Evolutionary conservation across 2,888 invertebrate genomes (phyloP), one percentile per base, ranked within the genome.

Genomic region (Hydraecia micacea): DNA sequence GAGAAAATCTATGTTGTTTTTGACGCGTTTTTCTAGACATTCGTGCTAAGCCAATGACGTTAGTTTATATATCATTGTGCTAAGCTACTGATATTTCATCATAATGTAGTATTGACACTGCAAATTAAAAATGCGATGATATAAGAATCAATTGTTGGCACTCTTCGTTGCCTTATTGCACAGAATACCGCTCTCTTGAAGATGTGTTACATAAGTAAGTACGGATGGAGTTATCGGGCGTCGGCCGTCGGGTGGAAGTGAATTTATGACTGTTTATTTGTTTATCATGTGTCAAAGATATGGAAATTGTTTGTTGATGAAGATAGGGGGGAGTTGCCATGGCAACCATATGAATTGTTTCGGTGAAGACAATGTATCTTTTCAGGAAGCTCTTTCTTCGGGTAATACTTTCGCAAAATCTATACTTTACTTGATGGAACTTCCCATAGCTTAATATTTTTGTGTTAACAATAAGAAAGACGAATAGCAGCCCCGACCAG

Each of bases 91-190:
- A 36, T 46, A 78, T 83, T 79, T 68, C 62, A 72, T 15, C 68
- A 55, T 28, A 77, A 66, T 25, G 46, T 49, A 68, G 15, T 83
- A 42, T 78, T 82, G 71, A 83, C 71, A 69, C 13, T 82, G 55
- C 60, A 77, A 82, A 84, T 86, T 85, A 70, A 83, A 86, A 84
- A 75, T 55, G 1, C 52, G 63, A 67, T 88, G 85, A 87, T 75
- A 88, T 87, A 87, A 87, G 87, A 87, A 73, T 73, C 81, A 79
- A 88, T 88, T 87, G 81, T 83, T 77, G 49, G 52, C 42, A 36
- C 63, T 86, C 55, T 55, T 71, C 1, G 74, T 66, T 66, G 79
- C 39, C 73, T 79, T 83, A 73, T 83, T 83, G 74, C 70, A 73
- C 36, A 66, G 76, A 77, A 83, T 49, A 65, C 39, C 83, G 75